Percentiles rank a stretch among this genome's conserved stretches.
Evolutionary conservation across 2,888 invertebrate genomes (phyloP).

Genomic region (Blera fallax): DNA sequence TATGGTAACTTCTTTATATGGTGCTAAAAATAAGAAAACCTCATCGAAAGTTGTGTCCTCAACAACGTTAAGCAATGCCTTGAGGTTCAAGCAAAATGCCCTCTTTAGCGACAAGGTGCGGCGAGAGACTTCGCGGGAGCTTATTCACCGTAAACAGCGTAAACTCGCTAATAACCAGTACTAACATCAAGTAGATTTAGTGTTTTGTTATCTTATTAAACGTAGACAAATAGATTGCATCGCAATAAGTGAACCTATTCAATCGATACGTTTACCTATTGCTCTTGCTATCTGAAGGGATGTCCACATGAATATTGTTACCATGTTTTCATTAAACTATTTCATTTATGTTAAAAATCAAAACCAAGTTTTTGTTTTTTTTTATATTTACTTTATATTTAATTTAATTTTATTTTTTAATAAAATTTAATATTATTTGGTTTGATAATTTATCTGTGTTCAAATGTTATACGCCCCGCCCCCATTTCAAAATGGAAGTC

Average conservation of each 20-base stretch:
- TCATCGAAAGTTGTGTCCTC: background rate
- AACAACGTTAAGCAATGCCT: slow-evolving; percentile 22
- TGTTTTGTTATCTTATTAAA: background rate
- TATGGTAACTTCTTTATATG: slow-evolving; percentile 58
- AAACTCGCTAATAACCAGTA: slow-evolving; percentile 37
- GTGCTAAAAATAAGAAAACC: slow-evolving; percentile 35
- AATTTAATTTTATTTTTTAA: background rate
- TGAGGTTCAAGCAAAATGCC: slow-evolving; percentile 74
- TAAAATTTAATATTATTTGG: background rate
- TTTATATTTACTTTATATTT: background rate
- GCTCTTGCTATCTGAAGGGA: no score
- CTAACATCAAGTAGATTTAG: background rate
- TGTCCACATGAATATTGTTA: no score
- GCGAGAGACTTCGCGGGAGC: slow-evolving; percentile 71
- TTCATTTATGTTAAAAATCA: background rate
- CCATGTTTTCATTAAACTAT: background rate
- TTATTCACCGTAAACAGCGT: slow-evolving; percentile 72
- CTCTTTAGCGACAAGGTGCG: slow-evolving; percentile 63
- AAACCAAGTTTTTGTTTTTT: background rate
- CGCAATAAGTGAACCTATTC: no score
- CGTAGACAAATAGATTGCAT: no score
- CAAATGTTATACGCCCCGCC: no score
- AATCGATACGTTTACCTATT: no score
- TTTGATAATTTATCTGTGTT: no score
- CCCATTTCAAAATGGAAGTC: no score